Percentiles rank a stretch among this genome's conserved stretches.
Conservation (phyloP, 2,113 vertebrate species). For the Malurus melanocephalus region DNA sequence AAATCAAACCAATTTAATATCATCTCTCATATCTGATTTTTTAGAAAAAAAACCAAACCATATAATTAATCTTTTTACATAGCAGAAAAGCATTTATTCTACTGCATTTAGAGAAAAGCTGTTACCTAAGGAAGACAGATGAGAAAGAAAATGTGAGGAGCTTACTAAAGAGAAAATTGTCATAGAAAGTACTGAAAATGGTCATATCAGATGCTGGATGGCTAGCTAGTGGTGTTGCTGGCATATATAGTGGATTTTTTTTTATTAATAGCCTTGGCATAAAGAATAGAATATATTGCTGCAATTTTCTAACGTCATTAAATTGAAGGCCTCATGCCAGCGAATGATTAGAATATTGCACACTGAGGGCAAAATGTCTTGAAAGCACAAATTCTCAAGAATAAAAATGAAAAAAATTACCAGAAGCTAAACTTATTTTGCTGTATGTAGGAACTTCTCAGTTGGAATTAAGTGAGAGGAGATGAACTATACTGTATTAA, state of each 20-base stretch:
- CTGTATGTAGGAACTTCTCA: background rate
- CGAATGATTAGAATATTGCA: background rate
- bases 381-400: background rate
- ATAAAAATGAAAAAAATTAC: background rate
- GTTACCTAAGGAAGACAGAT: background rate
- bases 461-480: background rate
- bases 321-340: background rate
- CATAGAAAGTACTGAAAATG: background rate
- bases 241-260: accelerated
- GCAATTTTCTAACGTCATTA: background rate
- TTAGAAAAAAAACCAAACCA: accelerated
- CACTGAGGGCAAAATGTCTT: background rate
- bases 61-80: background rate
- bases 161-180: background rate
- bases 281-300: background rate
- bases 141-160: background rate
- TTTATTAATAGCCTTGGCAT: background rate
- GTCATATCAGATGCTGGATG: background rate
- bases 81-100: background rate
- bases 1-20: background rate
- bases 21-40: background rate
- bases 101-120: background rate
- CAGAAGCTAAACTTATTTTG: background rate
- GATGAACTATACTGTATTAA: background rate
- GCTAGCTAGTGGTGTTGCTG: background rate